Evolutionary conservation across 2,888 invertebrate genomes (phyloP), one percentile per base, ranked within the genome.

Genomic region (Silvanus unidentatus): DNA sequence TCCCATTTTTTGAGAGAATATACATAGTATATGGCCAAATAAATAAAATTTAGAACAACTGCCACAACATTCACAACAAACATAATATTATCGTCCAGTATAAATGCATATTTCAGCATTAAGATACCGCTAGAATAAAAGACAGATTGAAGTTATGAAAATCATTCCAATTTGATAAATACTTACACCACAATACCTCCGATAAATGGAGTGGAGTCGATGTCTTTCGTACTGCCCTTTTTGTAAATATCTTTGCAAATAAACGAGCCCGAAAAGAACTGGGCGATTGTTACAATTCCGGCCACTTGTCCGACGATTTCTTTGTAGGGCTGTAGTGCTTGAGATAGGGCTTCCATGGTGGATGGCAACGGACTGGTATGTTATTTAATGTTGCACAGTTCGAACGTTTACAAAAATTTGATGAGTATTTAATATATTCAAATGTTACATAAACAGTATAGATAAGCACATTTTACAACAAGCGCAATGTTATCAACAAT

Each of bases 181-280:
- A 81, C 86, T 82, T 72, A 89, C 89, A 89, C 79, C 48, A 83
- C 78, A 54, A 83, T 66, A 71, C 88, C 89, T 30, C 88, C 88
- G 34, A 86, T 64, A 68, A 89, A 89, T 1, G 88, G 86, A 66
- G 79, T 78, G 15, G 83, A 73, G 37, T 82, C 78, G 51, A 82
- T 76, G 43, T 80, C 80, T 58, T 76, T 75, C 0, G 88, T 82
- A 56, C 73, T 77, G 12, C 80, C 79, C 61, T 81, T 82, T 59
- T 81, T 81, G 49, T 82, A 78, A 50, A 89, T 84, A 62, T 87
- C 85, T 65, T 78, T 81, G 64, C 88, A 81, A 48, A 89, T 76
- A 63, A 86, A 77, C 64, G 77, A 75, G 60, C 91, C 91, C 22
- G 90, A 81, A 63, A 92, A 81, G 75, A 92, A 90, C 68, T 92